Conservation (phyloP, 2,113 vertebrate species). For the Hippocampus barbouri region DNA sequence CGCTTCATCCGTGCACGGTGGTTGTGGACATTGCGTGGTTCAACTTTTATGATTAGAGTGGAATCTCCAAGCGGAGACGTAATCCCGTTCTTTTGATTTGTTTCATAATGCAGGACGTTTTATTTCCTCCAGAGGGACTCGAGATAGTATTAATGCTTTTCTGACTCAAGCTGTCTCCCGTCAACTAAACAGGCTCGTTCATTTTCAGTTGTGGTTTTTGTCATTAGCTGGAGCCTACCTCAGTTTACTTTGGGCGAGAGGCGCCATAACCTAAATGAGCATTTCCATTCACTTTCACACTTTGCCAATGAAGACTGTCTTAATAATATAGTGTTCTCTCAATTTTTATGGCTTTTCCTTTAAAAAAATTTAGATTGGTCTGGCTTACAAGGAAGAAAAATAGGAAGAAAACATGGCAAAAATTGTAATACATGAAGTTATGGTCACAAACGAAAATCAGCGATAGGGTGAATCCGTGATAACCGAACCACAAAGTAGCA, state of each 20-base stretch:
- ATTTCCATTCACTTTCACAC: not conserved
- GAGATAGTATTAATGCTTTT: not conserved
- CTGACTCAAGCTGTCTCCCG: not conserved
- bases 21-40: not conserved
- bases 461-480: no score
- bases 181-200: not conserved
- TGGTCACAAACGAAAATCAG: no score
- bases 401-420: no score
- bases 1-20: conserved; percentile 17
- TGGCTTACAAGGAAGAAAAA: no score
- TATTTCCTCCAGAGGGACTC: not conserved
- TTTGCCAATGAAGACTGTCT: not conserved
- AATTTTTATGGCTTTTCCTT: no score
- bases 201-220: not conserved
- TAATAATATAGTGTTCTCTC: not conserved
- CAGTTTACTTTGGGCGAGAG: not conserved
- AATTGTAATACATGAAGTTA: no score
- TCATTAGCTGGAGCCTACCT: no score
- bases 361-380: no score
- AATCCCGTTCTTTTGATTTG: not conserved
- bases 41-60: conserved; percentile 1
- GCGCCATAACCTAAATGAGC: not conserved
- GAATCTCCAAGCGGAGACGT: not conserved
- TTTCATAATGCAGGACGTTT: not conserved
- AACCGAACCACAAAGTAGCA: no score